Evolutionary conservation across 2,888 invertebrate genomes (phyloP), one percentile per base, ranked within the genome.

Genomic region (Rhorus exstirpatorius): DNA sequence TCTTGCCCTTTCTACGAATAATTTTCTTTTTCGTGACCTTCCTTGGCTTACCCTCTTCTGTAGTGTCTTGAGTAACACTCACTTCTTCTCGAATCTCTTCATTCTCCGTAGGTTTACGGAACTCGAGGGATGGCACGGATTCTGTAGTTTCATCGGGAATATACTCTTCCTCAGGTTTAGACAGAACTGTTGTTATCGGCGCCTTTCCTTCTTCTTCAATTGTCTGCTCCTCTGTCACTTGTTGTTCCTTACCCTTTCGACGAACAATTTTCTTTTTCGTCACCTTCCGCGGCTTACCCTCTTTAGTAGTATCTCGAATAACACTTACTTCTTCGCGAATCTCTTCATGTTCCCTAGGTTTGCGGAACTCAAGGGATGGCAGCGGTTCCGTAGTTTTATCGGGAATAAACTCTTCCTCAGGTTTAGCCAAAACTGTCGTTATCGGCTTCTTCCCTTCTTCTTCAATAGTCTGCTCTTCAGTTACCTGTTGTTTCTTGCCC

Each of bases 371-470:
- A 35, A 67, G 35, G 0, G 51, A 51, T 0, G 84, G 81, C 1
- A 74, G 17, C 1, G 61, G 31, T 14, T 74, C 71, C 7, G 67
- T 77, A 0, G 70, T 49, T 26, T 84, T 85, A 1, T 83, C 70
- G 3, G 71, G 74, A 51, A 80, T 14, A 3, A 67, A 53, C 68
- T 79, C 80, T 21, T 84, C 86, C 35, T 79, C 85, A 85, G 61
- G 41, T 44, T 68, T 58, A 60, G 93, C 91, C n/a, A 92, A 91
- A 3, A 94, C 91, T 65, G 91, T 92, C 0, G 92, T 92, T 0
- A 92, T 85, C 0, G 93, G 93, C 12, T 93, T 90, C 88, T 94
- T 93, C 67, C 93, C 93, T 78, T 94, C 93, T 89, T 94, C 93
- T 86, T 94, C 93, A 49, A 93, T 87, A 0, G 94, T 94, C 85